Percentiles rank a stretch among this genome's conserved stretches.
These are phyloP conservation scores for Phasia obesa DNA, from an alignment of 2,888 invertebrate species.

Conservation along the genomic window DNA sequence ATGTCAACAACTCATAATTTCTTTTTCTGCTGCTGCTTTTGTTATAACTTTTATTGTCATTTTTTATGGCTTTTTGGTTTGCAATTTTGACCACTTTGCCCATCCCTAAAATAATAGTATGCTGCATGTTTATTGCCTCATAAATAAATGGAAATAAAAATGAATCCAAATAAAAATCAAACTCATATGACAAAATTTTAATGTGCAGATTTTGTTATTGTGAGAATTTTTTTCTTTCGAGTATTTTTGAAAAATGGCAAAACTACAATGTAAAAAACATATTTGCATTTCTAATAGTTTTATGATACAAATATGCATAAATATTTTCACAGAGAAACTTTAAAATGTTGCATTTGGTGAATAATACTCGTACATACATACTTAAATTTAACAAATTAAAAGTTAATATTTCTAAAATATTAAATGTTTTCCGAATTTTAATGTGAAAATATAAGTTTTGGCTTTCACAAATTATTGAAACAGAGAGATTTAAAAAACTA, in stretches of 20 bases:
- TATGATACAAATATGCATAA: neutral
- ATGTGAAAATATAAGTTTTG: too few relatives aligned
- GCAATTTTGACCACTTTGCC: slow-evolving; percentile 16
- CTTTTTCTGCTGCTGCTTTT: slow-evolving; percentile 22
- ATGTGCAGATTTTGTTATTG: neutral
- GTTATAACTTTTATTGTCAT: slow-evolving; percentile 1
- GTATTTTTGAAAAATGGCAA: neutral
- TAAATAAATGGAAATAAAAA: neutral
- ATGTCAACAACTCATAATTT: slow-evolving; percentile 47
- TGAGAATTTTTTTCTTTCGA: neutral
- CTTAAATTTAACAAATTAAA: too few relatives aligned
- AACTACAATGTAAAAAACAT: neutral
- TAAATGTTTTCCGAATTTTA: too few relatives aligned
- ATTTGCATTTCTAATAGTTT: neutral
- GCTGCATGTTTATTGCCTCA: slow-evolving; percentile 36
- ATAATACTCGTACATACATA: too few relatives aligned
- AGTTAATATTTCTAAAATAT: too few relatives aligned
- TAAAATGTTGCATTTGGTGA: too few relatives aligned
- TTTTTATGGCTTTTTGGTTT: neutral
- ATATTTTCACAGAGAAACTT: too few relatives aligned
- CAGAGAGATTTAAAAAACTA: too few relatives aligned
- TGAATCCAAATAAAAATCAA: slow-evolving; percentile 2
- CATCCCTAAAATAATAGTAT: slow-evolving; percentile 43
- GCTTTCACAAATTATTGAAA: too few relatives aligned
- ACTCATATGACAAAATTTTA: neutral